A percentile compares a stretch with the other conserved stretches of the same genome.
phyloP scores from a whole-genome alignment of 1,140 invertebrate species.

The Rhizoglyphus robini region DNA sequence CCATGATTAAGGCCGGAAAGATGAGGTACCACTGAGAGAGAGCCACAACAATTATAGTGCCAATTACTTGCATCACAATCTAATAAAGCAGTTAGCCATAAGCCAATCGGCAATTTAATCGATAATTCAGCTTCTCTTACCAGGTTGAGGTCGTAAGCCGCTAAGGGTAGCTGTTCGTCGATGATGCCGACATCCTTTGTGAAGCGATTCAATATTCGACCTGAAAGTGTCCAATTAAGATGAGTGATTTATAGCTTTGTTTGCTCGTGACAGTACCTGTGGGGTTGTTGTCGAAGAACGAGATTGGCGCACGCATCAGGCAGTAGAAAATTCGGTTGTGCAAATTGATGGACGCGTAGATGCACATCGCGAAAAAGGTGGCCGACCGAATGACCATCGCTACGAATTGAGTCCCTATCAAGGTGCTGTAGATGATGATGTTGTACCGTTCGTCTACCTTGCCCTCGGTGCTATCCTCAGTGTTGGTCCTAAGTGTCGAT shows the following conservation, averaged over 20 bases:
- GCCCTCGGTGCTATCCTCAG: neutral
- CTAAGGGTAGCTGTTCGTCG: constrained; percentile 45
- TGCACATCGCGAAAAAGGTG: constrained; percentile 59
- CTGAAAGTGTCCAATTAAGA: constrained; percentile 14
- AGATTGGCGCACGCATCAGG: constrained; percentile 62
- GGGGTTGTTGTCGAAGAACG: constrained; percentile 75
- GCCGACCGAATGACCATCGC: constrained; percentile 44
- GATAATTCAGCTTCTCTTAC: constrained; percentile 42
- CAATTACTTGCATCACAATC: constrained; percentile 15
- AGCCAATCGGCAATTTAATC: neutral
- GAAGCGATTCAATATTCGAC: constrained; percentile 28
- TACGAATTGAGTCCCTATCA: constrained; percentile 33
- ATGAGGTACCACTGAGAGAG: constrained; percentile 38
- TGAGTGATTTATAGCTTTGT: neutral
- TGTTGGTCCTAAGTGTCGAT: neutral
- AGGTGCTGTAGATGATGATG: constrained; percentile 31
- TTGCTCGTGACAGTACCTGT: constrained; percentile 30
- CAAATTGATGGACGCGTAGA: constrained; percentile 56
- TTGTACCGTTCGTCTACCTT: neutral
- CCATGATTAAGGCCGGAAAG: constrained; percentile 52
- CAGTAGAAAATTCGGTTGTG: constrained; percentile 70
- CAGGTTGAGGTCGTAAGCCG: constrained; percentile 52
- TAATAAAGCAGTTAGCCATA: neutral
- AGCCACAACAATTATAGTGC: constrained; percentile 12
- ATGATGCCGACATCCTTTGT: constrained; percentile 24